A percentile compares a stretch with the other conserved stretches of the same genome.
phyloP scores from a whole-genome alignment of 2,113 vertebrate genomes.

The Prunella fulvescens region DNA sequence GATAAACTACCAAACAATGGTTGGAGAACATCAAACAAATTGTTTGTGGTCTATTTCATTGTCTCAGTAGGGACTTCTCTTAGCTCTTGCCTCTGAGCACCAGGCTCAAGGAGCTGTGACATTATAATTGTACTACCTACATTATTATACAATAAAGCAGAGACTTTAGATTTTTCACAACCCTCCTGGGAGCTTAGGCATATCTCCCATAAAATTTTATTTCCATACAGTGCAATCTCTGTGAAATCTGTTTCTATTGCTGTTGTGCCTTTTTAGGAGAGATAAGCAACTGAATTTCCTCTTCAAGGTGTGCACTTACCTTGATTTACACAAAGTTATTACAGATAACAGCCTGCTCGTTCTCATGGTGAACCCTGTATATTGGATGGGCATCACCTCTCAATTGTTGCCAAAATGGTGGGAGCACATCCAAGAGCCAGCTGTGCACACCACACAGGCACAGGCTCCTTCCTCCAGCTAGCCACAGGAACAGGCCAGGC shows the following conservation, averaged over 20 bases:
- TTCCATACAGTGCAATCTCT: background rate
- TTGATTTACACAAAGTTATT: background rate
- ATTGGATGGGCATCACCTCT: background rate
- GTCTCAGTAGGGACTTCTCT: background rate
- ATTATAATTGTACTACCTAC: background rate
- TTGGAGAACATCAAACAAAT: background rate
- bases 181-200: background rate
- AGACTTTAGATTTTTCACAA: background rate
- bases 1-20: background rate
- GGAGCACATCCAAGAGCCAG: background rate
- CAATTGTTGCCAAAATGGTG: background rate
- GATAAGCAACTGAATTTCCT: background rate
- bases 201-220: conserved; percentile 12
- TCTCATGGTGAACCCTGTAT: background rate
- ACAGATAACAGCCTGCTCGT: background rate
- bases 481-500: background rate
- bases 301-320: background rate
- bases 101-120: background rate
- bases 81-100: background rate
- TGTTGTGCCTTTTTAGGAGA: background rate
- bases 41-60: background rate
- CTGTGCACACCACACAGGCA: background rate
- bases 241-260: background rate
- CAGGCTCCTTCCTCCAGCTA: background rate
- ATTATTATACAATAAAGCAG: background rate